Percentiles rank a stretch among this genome's conserved stretches.
Conservation (phyloP, 2,797 vertebrate genomes). For the Micromesistius poutassou region DNA sequence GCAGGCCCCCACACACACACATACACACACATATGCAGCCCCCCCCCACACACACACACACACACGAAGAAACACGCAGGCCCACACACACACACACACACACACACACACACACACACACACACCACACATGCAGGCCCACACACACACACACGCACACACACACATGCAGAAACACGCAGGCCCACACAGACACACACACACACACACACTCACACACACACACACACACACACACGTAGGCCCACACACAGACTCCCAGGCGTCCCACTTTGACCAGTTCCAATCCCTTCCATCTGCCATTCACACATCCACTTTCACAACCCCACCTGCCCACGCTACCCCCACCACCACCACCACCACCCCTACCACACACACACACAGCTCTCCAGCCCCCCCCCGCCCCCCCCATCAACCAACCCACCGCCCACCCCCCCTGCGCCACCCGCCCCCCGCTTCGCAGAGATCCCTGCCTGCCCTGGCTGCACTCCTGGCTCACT, state of each 20-base stretch:
- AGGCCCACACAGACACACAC: conserved; percentile 70
- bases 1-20: conserved; percentile 76
- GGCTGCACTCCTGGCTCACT: conserved; percentile 78
- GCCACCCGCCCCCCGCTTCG: conserved; percentile 56
- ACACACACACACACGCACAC: not conserved
- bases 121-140: too few species aligned
- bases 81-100: conserved; percentile 18
- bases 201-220: conserved; percentile 41
- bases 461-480: conserved; percentile 75
- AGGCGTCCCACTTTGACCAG: conserved; percentile 27
- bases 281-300: conserved; percentile 38
- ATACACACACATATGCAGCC: conserved; percentile 25
- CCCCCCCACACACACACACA: conserved; percentile 59
- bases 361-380: conserved; percentile 27
- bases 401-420: conserved; percentile 24
- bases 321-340: conserved; percentile 31
- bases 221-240: conserved; percentile 60
- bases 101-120: conserved; percentile 72
- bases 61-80: conserved; percentile 51
- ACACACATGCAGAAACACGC: not conserved
- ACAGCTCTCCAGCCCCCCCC: conserved; percentile 1
- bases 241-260: conserved; percentile 49
- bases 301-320: conserved; percentile 46
- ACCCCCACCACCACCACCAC: conserved; percentile 52
- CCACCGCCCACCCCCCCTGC: conserved; percentile 53